Conservation (phyloP, 2,888 invertebrate genomes). For the Charanyca ferruginea region DNA sequence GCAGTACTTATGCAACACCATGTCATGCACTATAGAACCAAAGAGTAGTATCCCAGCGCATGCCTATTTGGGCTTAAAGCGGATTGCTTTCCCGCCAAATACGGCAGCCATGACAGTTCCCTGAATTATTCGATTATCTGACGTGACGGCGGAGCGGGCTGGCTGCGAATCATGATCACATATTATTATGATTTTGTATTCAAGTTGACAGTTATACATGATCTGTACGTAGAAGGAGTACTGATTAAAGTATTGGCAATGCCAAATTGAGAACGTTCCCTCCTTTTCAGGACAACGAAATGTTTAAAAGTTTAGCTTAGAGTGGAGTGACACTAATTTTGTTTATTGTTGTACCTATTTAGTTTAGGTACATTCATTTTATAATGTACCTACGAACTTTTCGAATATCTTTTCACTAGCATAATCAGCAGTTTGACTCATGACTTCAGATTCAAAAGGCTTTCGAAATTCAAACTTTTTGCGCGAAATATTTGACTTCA, state of each 20-base stretch:
- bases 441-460: background rate
- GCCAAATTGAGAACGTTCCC: constrained; percentile 77
- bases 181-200: constrained; percentile 76
- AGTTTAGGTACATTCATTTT: constrained; percentile 23
- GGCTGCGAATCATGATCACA: constrained; percentile 74
- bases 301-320: constrained; percentile 44
- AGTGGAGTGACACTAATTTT: constrained; percentile 58
- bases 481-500: no score
- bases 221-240: constrained; percentile 69
- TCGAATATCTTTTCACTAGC: background rate
- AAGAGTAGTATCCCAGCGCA: constrained; percentile 78
- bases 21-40: constrained; percentile 86
- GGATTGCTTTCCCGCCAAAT: constrained; percentile 91
- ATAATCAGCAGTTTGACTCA: constrained; percentile 1
- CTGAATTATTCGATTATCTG: constrained; percentile 89
- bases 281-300: constrained; percentile 67
- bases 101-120: constrained; percentile 87
- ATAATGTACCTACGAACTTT: background rate
- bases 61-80: constrained; percentile 87
- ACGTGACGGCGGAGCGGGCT: constrained; percentile 73
- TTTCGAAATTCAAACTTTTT: no score
- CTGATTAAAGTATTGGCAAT: constrained; percentile 82
- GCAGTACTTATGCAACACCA: constrained; percentile 74
- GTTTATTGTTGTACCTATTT: constrained; percentile 59
- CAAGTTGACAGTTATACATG: constrained; percentile 60